A percentile compares a stretch with the other conserved stretches of the same genome.
phyloP scores from a whole-genome alignment of 2,113 vertebrate genomes.

The Scartelaos histophorus region DNA sequence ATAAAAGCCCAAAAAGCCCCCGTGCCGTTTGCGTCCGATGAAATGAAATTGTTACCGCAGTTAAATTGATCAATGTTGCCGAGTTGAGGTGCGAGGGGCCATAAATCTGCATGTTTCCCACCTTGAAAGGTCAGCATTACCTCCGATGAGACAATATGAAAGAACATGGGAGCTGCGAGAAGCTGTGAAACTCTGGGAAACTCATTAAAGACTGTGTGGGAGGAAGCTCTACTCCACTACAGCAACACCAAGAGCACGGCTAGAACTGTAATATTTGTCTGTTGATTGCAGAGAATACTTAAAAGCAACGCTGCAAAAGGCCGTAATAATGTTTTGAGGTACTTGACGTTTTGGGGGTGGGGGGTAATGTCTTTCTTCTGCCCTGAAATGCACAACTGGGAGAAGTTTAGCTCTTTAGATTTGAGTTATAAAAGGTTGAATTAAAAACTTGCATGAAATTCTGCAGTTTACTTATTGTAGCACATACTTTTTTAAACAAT shows the following conservation, averaged over 20 bases:
- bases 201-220: slow-evolving; percentile 35
- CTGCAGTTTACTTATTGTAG: no score
- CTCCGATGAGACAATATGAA: slow-evolving; percentile 56
- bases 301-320: neutral
- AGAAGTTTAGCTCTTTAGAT: no score
- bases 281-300: no score
- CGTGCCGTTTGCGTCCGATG: slow-evolving; percentile 48
- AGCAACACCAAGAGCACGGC: no score
- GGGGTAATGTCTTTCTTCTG: no score
- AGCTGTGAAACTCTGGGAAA: slow-evolving; percentile 42
- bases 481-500: no score
- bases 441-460: no score
- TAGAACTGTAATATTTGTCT: neutral
- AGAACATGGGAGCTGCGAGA: slow-evolving; percentile 51
- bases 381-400: no score
- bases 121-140: slow-evolving; percentile 73
- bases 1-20: slow-evolving; percentile 44
- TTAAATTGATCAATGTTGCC: slow-evolving; percentile 69
- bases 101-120: slow-evolving; percentile 74
- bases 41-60: slow-evolving; percentile 64
- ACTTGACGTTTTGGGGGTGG: no score
- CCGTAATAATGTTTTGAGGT: no score
- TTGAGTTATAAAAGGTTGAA: no score
- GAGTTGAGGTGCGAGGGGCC: slow-evolving; percentile 64
- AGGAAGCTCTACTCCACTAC: neutral